phyloP scores from a whole-genome alignment of 2,888 invertebrate genomes.

The Pseudococcus viburni region DNA sequence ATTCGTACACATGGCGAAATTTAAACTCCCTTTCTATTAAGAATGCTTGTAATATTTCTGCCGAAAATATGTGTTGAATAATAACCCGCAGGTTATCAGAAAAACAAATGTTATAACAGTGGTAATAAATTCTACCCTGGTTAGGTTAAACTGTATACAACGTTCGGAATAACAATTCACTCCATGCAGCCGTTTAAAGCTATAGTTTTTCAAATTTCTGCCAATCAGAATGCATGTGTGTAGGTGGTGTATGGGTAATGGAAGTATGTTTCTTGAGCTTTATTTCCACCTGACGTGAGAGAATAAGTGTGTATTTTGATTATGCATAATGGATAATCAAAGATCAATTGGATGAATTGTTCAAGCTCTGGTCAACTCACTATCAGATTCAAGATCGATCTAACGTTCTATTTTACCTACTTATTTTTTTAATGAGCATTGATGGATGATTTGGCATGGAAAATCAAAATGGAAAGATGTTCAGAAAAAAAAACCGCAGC shows the following conservation, averaged over 20 bases:
- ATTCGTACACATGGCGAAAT: not conserved
- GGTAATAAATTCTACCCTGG: conserved; percentile 33
- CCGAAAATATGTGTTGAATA: conserved; percentile 50
- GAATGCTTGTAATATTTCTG: conserved; percentile 18
- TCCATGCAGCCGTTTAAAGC: not conserved
- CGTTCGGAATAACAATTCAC: conserved; percentile 5
- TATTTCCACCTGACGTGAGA: too few relatives aligned
- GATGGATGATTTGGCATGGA: too few relatives aligned
- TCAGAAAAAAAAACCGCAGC: too few relatives aligned
- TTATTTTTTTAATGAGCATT: too few relatives aligned
- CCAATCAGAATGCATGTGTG: not conserved
- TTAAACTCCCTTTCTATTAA: conserved; percentile 42
- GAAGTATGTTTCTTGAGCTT: too few relatives aligned
- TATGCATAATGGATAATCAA: too few relatives aligned
- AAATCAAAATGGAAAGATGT: too few relatives aligned
- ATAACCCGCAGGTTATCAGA: conserved; percentile 53
- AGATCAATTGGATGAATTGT: too few relatives aligned
- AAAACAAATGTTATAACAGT: conserved; percentile 45
- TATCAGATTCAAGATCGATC: too few relatives aligned
- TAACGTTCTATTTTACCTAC: too few relatives aligned
- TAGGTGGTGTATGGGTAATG: not conserved
- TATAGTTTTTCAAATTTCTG: not conserved
- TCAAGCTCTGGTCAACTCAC: too few relatives aligned
- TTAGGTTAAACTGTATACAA: conserved; percentile 11
- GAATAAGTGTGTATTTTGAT: too few relatives aligned